Evolutionary conservation across 2,888 invertebrate genomes (phyloP), one percentile per base, ranked within the genome.

Genomic region (Andrena minutula): DNA sequence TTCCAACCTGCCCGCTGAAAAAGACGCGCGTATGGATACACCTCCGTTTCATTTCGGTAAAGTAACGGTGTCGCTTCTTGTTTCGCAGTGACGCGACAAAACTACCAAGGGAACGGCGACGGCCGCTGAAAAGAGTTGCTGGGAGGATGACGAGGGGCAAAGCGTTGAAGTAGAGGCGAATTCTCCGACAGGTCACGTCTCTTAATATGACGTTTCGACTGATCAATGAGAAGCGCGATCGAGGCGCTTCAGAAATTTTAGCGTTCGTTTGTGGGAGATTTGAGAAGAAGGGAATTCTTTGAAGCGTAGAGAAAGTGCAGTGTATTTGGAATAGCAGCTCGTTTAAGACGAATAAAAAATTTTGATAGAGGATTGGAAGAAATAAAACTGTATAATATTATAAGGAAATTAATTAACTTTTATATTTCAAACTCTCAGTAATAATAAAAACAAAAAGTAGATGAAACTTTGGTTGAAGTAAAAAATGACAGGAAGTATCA

Each of bases 61-160:
- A 66, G 56, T 86, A 86, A 86, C 86, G 86, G 86, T 86, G 53
- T 20, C 2, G 58, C 16, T 35, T 56, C 32, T 20, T 16, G 60
- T 41, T 5, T 53, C 47, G 35, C 51, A 60, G 7, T 26, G 16
- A 5, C 35, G 49, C 23, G 26, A 20, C 51, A 63, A 73, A 76
- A 71, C 30, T 47, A 71, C 8, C 49, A 7, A 28, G 7, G 47
- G 53, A 68, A 68, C 30, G 30, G 61, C 56, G 26, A 12, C 66
- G 30, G 58, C 28, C 35, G 12, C 16, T 10, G 16, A 5, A 28
- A 32, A 47, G n/a, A 41, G 23, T 5, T 32, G 53, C 10, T 26
- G 28, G 8, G 10, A 51, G 23, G 47, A n/a, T n/a, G 28, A 16
- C 30, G 63, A 63, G 12, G 49, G 8, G 35, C 23, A 1, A 7